Conservation (phyloP, 1,140 invertebrate genomes). For the Drosophila ficusphila region DNA sequence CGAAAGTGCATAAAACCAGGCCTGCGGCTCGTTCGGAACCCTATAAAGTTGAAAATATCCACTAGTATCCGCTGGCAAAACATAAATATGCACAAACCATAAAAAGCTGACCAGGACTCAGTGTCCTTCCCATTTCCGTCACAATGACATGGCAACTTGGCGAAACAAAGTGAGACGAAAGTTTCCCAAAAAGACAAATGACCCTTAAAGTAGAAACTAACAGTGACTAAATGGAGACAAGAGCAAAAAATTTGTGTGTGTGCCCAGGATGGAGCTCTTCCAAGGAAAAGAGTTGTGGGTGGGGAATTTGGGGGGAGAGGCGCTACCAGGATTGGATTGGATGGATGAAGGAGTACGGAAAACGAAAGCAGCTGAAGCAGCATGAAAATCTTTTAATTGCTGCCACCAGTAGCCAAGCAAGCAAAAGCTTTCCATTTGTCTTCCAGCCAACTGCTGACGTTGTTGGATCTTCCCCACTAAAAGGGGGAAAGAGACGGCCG, state of each 20-base stretch:
- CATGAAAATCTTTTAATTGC: slow-evolving; percentile 79
- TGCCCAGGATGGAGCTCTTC: background rate
- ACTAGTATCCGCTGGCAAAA: background rate
- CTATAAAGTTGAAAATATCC: slow-evolving; percentile 6
- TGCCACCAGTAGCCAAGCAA: slow-evolving; percentile 60
- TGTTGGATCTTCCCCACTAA: slow-evolving; percentile 15
- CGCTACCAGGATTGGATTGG: slow-evolving; percentile 6
- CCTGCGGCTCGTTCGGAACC: background rate
- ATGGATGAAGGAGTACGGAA: slow-evolving; percentile 35
- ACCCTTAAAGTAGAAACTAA: slow-evolving; percentile 77
- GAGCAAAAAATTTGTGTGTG: slow-evolving; percentile 50
- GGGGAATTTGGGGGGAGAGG: background rate
- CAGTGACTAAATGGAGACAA: slow-evolving; percentile 79
- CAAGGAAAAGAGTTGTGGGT: background rate
- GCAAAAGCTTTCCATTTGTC: slow-evolving; percentile 67
- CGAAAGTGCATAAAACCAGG: background rate
- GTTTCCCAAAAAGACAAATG: slow-evolving; percentile 73
- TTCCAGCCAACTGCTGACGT: slow-evolving; percentile 55
- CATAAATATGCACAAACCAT: slow-evolving; percentile 29
- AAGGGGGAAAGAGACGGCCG: slow-evolving; percentile 6
- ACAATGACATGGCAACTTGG: slow-evolving; percentile 72
- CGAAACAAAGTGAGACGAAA: slow-evolving; percentile 78
- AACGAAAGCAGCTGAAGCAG: slow-evolving; percentile 46
- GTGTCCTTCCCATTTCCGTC: slow-evolving; percentile 24
- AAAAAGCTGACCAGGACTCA: slow-evolving; percentile 24